These are phyloP conservation scores for Drosophila tanythrix DNA, from an alignment of 2,888 invertebrate species.

Conservation along the genomic window DNA sequence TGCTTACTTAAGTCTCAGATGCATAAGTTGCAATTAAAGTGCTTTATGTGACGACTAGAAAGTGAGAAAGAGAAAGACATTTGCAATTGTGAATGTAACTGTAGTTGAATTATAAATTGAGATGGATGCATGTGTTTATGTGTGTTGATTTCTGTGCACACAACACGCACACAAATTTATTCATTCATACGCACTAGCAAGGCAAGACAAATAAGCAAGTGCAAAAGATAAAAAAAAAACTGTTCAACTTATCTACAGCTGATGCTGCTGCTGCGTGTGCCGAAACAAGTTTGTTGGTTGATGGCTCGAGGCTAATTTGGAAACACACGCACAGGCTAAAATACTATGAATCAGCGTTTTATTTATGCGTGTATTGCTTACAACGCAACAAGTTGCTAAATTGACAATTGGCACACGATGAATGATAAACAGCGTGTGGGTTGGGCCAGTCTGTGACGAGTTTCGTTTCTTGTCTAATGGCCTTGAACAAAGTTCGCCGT, in stretches of 20 bases:
- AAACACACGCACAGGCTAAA: slow-evolving; percentile 38
- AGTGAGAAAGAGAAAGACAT: slow-evolving; percentile 18
- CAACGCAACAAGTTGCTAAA: slow-evolving; percentile 42
- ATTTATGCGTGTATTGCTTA: slow-evolving; percentile 4
- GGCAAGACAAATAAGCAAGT: slow-evolving; percentile 50
- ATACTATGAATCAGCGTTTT: slow-evolving; percentile 43
- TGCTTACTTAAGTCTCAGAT: not conserved
- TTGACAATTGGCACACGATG: slow-evolving; percentile 27
- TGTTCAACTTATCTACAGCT: slow-evolving; percentile 44
- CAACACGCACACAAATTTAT: not conserved
- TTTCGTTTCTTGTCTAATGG: slow-evolving; percentile 7
- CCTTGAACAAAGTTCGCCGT: slow-evolving; percentile 28
- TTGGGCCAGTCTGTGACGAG: not conserved
- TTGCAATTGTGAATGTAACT: slow-evolving; percentile 23
- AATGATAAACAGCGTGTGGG: slow-evolving; percentile 21
- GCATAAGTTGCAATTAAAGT: slow-evolving; percentile 5
- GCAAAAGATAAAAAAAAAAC: slow-evolving; percentile 45
- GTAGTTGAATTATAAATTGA: slow-evolving; percentile 31
- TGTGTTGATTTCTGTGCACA: not conserved
- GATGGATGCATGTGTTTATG: slow-evolving; percentile 1
- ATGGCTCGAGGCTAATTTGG: slow-evolving; percentile 54
- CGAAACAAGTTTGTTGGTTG: slow-evolving; percentile 53
- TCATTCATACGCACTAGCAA: slow-evolving; percentile 13
- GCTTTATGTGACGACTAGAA: slow-evolving; percentile 17
- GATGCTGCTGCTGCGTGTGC: slow-evolving; percentile 20